phyloP scores from a whole-genome alignment of 2,113 vertebrate species.

The cattle (Bos taurus) region ARS-UCD2.0 NC_037328.1:64780001-64780500 shows the following conservation, averaged over 20 bases:
- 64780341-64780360: neutral
- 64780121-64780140: neutral
- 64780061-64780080: neutral
- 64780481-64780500: neutral
- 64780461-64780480: neutral
- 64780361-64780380: neutral
- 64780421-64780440: neutral
- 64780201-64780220: neutral
- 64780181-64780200: neutral
- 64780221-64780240: neutral
- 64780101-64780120: neutral
- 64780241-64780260: neutral
- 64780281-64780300: neutral
- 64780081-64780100: neutral
- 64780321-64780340: neutral
- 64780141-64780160: neutral
- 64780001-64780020: neutral
- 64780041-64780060: neutral
- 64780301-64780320: neutral
- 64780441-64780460: neutral
- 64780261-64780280: neutral
- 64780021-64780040: neutral
- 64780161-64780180: neutral
- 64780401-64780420: neutral
- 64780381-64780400: neutral